These are phyloP conservation scores for Actinia equina DNA, from an alignment of 64 coral and sea anemone species.

Conservation along the genomic window DNA sequence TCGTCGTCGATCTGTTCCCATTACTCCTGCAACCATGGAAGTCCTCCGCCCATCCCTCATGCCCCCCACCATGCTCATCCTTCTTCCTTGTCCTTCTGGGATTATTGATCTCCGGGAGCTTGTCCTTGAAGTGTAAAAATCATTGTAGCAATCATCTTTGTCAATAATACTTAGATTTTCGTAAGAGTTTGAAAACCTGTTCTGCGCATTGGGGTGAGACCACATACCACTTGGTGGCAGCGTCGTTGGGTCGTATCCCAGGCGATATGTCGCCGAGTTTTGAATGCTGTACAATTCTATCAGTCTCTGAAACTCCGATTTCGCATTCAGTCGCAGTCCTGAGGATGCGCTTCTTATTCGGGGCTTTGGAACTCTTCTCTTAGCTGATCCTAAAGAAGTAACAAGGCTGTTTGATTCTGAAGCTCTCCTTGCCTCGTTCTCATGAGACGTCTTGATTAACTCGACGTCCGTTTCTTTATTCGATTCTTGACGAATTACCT, in stretches of 20 bases:
- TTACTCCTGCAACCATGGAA: neutral
- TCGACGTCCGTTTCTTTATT: neutral
- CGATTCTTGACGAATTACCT: neutral
- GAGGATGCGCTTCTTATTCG: neutral
- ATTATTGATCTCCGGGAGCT: neutral
- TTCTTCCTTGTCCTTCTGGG: neutral
- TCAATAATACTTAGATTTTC: neutral
- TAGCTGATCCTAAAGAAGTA: neutral
- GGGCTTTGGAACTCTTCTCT: neutral
- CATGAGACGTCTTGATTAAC: neutral
- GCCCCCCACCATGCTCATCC: neutral
- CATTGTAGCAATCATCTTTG: neutral
- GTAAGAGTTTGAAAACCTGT: neutral
- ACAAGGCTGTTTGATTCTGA: neutral
- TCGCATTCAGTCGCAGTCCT: neutral
- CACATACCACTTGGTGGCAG: slow-evolving; percentile 77
- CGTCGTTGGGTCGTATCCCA: slow-evolving; percentile 52
- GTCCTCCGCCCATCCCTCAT: neutral
- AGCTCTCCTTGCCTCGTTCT: neutral
- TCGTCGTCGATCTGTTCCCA: neutral
- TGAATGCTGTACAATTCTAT: slow-evolving; percentile 68
- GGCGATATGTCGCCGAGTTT: slow-evolving; percentile 56
- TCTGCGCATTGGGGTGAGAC: slow-evolving; percentile 27
- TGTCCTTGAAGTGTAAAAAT: neutral
- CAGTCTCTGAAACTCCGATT: slow-evolving; percentile 50